These are phyloP conservation scores for Helicolenus hilgendorfi DNA, from an alignment of 2,797 vertebrate species.

Conservation along the genomic window DNA sequence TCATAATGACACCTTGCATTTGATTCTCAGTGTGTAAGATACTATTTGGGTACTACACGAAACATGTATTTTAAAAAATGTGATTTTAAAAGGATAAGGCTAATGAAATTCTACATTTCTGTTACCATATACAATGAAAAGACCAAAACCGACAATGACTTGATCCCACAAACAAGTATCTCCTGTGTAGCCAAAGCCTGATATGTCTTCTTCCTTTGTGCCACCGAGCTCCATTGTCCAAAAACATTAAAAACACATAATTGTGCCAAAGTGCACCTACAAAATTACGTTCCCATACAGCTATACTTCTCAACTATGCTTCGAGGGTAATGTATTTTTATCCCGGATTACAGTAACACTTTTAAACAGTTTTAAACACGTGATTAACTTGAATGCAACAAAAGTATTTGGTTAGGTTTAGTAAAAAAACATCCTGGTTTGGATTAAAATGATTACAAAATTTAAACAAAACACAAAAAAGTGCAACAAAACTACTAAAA, in stretches of 20 bases:
- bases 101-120: neutral
- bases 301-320: too few relatives aligned
- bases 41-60: neutral
- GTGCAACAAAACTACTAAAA: too few relatives aligned
- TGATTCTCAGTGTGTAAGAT: neutral
- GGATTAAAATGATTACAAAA: too few relatives aligned
- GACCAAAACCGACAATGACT: neutral
- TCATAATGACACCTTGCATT: neutral
- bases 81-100: neutral
- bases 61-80: neutral
- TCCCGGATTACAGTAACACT: too few relatives aligned
- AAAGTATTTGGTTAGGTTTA: too few relatives aligned
- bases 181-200: neutral
- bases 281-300: too few relatives aligned
- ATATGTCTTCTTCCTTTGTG: neutral
- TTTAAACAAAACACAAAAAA: too few relatives aligned
- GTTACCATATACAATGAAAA: neutral
- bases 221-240: neutral
- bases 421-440: too few relatives aligned
- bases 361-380: too few relatives aligned
- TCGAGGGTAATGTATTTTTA: too few relatives aligned
- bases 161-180: neutral
- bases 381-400: too few relatives aligned
- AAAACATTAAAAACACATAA: neutral
- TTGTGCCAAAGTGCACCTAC: neutral